Base-by-base conservation (phyloP, 2,797 vertebrate genomes). In the Hafferia zeledoni region DNA sequence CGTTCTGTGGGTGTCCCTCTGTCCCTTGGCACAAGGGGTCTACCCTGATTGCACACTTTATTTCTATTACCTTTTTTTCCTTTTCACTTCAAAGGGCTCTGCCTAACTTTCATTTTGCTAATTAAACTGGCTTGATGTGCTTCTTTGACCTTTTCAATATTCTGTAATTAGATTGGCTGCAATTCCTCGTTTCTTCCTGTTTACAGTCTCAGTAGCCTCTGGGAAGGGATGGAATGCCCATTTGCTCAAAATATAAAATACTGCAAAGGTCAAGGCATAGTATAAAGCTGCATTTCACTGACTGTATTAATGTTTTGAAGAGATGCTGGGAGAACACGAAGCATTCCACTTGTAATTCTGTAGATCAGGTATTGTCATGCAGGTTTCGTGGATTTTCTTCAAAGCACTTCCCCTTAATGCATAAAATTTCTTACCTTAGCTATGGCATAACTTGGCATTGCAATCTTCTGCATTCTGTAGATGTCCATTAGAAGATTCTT, bases 71-170 rank as follows among this genome's bases (percentile, higher is more conserved):
- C 8, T 11, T 57, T 33, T 49, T 52, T 53, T 5, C 1, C 20
- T 8, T 39, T 59, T 30, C 31, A 10, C 8, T 61, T 59, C 46
- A 44, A 52, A 69, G 31, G 31, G 14, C 49, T 90, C 63, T 93
- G 96, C 74, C 94, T 84, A 83, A 93, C 89, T 94, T 97, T 94
- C 43, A 93, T 97, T 97, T 96, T 92, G 64, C 95, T 94, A 68
- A 90, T 93, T 82, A 85, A 35, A 57, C 64, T 37, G 63, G 85
- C 90, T 86, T 76, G 88, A 65, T 92, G 92, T 84, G 96, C 94
- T 97, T 68, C 63, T 94, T 96, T 97, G 97, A 97, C 97, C 97
- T 98, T 98, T 98, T 97, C 97, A 97, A 93, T 95, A 97, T 97
- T 98, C 96, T 97, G 74, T 97, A 97, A 97, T 97, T 97, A 98